These are phyloP conservation scores for Nebria salina DNA, from an alignment of 2,888 invertebrate species.

Conservation along the genomic window DNA sequence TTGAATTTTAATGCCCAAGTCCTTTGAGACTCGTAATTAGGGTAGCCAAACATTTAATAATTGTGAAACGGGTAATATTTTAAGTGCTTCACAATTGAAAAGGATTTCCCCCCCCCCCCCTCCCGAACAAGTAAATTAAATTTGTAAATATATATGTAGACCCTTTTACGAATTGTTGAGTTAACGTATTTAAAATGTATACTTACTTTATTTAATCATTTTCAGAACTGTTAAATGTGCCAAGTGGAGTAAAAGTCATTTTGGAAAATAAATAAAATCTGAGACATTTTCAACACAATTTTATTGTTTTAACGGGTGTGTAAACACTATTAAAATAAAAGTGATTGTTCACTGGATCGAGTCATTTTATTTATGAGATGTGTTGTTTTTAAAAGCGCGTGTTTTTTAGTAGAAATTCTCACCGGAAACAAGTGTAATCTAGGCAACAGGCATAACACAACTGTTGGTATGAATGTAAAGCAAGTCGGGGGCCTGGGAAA, in stretches of 20 bases:
- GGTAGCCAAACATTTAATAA: conserved; percentile 10
- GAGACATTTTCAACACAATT: not conserved
- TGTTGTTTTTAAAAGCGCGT: not conserved
- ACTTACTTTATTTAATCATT: conserved; percentile 41
- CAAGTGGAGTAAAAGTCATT: not conserved
- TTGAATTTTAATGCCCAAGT: conserved; percentile 20
- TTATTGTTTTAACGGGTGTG: not conserved
- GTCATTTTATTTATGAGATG: not conserved
- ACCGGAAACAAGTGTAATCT: conserved; percentile 12
- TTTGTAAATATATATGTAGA: too few species aligned
- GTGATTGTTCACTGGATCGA: conserved; percentile 1
- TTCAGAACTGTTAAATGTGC: conserved; percentile 19
- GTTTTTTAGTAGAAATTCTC: not conserved
- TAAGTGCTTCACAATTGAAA: not conserved
- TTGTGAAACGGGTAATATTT: not conserved
- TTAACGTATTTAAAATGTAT: not conserved
- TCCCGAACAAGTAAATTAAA: too few species aligned
- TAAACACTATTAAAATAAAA: not conserved
- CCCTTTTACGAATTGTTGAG: too few species aligned
- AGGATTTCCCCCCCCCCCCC: not conserved
- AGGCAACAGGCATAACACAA: conserved; percentile 27
- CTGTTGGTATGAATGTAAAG: conserved; percentile 24
- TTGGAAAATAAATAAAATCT: conserved; percentile 12
- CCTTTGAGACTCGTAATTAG: not conserved
- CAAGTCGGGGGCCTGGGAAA: conserved; percentile 37